Evolutionary conservation across 2,888 invertebrate genomes (phyloP).

Genomic region (Pyrgus malvae): DNA sequence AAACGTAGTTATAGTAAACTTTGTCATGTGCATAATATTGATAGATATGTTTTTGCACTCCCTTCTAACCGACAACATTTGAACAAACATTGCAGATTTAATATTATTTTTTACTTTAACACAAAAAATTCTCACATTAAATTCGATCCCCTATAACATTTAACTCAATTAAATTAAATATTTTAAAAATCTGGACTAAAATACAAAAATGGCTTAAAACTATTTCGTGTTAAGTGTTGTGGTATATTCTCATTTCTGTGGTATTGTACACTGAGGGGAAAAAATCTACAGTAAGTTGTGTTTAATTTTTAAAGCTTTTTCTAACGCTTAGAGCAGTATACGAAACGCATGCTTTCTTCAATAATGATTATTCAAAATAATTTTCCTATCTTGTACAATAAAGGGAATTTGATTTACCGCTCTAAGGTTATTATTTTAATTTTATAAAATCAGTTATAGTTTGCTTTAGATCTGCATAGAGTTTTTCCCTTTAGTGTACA

Average conservation of each 20-base stretch:
- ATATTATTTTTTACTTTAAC: too few relatives aligned
- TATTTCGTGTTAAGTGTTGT: constrained; percentile 42
- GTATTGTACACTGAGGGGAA: constrained; percentile 81
- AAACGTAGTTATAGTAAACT: too few relatives aligned
- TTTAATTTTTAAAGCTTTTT: constrained; percentile 52
- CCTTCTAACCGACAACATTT: too few relatives aligned
- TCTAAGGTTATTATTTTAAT: constrained; percentile 58
- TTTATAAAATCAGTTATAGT: constrained; percentile 16
- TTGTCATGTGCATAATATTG: too few relatives aligned
- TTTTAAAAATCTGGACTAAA: too few relatives aligned
- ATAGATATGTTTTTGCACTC: too few relatives aligned
- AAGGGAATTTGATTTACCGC: constrained; percentile 74
- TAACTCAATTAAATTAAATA: too few relatives aligned
- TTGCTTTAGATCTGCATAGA: constrained; percentile 30
- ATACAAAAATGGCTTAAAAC: not conserved
- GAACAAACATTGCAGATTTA: too few relatives aligned
- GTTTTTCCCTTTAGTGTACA: constrained; percentile 81
- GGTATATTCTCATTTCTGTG: constrained; percentile 31
- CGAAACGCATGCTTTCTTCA: constrained; percentile 61
- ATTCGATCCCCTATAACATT: too few relatives aligned
- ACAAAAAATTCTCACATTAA: too few relatives aligned
- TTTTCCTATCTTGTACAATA: constrained; percentile 67
- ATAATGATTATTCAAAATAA: constrained; percentile 35
- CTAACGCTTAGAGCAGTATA: constrained; percentile 73
- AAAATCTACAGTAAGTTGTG: constrained; percentile 71